Percentiles rank a stretch among this genome's conserved stretches.
phyloP scores from a whole-genome alignment of 2,888 invertebrate species.

The Oscheius sp. region DNA sequence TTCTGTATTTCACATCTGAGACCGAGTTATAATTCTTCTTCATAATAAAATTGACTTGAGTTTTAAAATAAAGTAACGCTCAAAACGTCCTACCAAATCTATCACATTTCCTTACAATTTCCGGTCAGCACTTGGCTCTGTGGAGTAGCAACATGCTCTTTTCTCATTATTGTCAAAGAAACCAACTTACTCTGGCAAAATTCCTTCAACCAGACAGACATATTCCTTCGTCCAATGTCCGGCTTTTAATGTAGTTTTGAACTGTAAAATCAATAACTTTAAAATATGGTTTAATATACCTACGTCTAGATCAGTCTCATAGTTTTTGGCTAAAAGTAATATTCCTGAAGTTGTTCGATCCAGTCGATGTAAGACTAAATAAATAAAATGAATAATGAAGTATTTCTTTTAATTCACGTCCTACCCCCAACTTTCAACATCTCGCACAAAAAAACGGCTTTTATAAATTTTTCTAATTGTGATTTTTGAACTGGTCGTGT shows the following conservation, averaged over 20 bases:
- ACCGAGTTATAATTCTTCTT: not conserved
- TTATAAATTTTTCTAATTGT: no score
- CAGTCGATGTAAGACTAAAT: slow-evolving; percentile 67
- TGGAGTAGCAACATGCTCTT: not conserved
- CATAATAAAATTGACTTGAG: no score
- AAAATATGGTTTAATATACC: not conserved
- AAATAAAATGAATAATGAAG: not conserved
- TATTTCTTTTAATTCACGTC: no score
- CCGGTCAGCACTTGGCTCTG: slow-evolving; percentile 3
- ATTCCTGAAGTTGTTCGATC: slow-evolving; percentile 96
- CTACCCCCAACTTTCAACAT: no score
- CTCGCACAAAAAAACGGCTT: no score
- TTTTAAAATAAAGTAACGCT: no score
- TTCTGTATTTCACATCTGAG: not conserved
- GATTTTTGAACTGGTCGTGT: not conserved
- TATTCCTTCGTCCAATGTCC: slow-evolving; percentile 93
- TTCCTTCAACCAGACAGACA: slow-evolving; percentile 91
- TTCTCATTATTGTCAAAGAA: not conserved
- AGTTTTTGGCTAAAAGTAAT: slow-evolving; percentile 90
- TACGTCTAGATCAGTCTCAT: slow-evolving; percentile 85
- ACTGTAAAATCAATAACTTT: slow-evolving; percentile 75
- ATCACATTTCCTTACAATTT: slow-evolving; percentile 9
- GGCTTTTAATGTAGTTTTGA: slow-evolving; percentile 93
- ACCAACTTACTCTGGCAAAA: slow-evolving; percentile 86
- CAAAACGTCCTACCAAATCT: no score